These are phyloP conservation scores for Canis aureus DNA, from an alignment of 2,113 vertebrate species.

Conservation along the genomic window DNA sequence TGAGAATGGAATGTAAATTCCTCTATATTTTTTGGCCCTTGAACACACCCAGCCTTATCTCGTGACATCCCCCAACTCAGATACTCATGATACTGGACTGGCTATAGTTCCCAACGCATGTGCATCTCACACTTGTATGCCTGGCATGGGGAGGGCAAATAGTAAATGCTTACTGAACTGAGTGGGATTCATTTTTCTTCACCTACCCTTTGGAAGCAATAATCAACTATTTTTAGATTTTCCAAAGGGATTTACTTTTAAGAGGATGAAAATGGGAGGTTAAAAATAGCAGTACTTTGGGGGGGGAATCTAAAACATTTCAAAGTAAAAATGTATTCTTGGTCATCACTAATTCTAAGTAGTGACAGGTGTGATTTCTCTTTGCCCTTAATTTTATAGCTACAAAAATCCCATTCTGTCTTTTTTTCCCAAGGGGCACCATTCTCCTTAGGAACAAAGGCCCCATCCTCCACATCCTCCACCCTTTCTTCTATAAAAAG, in stretches of 20 bases:
- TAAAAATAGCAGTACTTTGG: neutral
- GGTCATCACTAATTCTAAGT: neutral
- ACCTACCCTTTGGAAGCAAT: neutral
- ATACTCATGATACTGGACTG: neutral
- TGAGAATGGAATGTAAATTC: neutral
- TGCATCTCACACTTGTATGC: neutral
- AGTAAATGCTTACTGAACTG: neutral
- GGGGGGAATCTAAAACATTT: neutral
- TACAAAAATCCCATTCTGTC: neutral
- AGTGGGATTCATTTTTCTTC: neutral
- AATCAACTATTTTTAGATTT: neutral
- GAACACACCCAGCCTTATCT: neutral
- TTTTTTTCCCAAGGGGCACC: neutral
- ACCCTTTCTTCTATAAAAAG: neutral
- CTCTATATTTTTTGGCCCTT: neutral
- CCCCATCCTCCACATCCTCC: neutral
- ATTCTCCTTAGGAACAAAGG: neutral
- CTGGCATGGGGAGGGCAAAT: neutral
- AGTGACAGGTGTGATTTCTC: neutral
- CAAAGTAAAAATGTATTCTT: neutral
- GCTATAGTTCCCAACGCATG: neutral
- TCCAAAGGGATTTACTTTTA: neutral
- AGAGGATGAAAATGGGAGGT: neutral
- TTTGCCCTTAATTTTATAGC: neutral
- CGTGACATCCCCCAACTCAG: no score